These are phyloP conservation scores for Tenthredo distinguenda DNA, from an alignment of 2,888 invertebrate species.

Conservation along the genomic window DNA sequence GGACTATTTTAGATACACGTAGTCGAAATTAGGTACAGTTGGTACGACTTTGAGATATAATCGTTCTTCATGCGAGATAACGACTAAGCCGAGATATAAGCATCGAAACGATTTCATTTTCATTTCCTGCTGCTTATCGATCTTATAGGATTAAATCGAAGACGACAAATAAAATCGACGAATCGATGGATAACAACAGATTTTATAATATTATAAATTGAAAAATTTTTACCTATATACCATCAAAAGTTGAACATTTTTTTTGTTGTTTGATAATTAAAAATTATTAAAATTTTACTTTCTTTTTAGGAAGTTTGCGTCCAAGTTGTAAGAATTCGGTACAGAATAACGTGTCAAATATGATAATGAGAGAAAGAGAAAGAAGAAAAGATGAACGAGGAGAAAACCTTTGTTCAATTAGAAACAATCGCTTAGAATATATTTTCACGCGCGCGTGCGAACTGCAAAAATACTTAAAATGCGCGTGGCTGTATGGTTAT, in stretches of 20 bases:
- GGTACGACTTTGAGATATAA: background rate
- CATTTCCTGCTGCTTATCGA: constrained; percentile 10
- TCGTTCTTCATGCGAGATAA: background rate
- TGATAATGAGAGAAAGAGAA: background rate
- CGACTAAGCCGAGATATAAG: background rate
- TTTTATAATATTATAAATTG: background rate
- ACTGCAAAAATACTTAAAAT: background rate
- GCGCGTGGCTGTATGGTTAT: background rate
- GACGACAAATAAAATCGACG: background rate
- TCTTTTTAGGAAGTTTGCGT: background rate
- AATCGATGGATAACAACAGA: background rate
- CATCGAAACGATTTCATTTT: background rate
- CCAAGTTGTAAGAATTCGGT: background rate
- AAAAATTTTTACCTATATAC: background rate
- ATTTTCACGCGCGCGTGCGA: background rate
- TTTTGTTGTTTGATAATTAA: background rate
- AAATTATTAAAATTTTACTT: background rate
- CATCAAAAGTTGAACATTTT: background rate
- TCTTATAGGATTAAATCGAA: background rate
- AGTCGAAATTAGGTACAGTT: background rate
- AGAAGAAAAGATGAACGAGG: background rate
- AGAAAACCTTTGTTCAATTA: background rate
- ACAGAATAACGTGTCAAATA: background rate
- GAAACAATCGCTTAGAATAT: background rate
- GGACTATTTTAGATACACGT: background rate